Conservation (phyloP, 2,888 invertebrate species). For the Stramonita haemastoma region DNA sequence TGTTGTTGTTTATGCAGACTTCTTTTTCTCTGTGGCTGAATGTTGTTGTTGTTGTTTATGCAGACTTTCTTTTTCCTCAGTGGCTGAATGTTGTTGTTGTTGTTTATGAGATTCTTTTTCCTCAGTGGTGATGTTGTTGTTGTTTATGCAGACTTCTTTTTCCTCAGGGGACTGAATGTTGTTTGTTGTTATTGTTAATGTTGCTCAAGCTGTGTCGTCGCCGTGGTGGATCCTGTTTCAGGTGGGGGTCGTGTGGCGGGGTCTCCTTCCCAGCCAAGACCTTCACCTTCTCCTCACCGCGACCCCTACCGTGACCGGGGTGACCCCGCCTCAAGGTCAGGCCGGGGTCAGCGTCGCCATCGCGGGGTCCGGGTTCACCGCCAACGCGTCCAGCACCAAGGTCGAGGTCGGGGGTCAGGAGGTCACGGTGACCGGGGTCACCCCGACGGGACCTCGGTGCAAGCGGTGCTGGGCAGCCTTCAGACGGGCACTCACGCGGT, state of each 20-base stretch:
- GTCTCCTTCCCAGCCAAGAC: conserved; percentile 34
- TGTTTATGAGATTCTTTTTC: too few relatives aligned
- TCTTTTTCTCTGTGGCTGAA: too few relatives aligned
- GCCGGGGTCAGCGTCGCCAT: conserved; percentile 53
- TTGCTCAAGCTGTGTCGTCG: too few relatives aligned
- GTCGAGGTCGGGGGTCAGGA: conserved; percentile 50
- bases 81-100: too few relatives aligned
- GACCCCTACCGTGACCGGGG: conserved; percentile 54
- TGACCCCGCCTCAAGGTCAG: conserved; percentile 54
- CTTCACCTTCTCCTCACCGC: conserved; percentile 48
- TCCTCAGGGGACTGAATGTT: too few relatives aligned
- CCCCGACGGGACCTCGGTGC: conserved; percentile 43
- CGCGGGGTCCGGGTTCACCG: conserved; percentile 53
- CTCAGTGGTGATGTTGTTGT: too few relatives aligned
- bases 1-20: too few relatives aligned
- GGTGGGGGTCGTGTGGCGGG: background rate
- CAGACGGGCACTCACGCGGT: conserved; percentile 45
- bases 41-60: too few relatives aligned
- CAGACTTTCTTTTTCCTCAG: too few relatives aligned
- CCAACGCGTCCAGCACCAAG: conserved; percentile 40
- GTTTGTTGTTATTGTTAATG: too few relatives aligned
- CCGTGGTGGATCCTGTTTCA: too few relatives aligned
- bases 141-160: too few relatives aligned
- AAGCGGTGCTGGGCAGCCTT: conserved; percentile 44
- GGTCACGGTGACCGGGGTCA: conserved; percentile 47